phyloP scores from a whole-genome alignment of 2,113 vertebrate species.

The Serinus canaria region DNA sequence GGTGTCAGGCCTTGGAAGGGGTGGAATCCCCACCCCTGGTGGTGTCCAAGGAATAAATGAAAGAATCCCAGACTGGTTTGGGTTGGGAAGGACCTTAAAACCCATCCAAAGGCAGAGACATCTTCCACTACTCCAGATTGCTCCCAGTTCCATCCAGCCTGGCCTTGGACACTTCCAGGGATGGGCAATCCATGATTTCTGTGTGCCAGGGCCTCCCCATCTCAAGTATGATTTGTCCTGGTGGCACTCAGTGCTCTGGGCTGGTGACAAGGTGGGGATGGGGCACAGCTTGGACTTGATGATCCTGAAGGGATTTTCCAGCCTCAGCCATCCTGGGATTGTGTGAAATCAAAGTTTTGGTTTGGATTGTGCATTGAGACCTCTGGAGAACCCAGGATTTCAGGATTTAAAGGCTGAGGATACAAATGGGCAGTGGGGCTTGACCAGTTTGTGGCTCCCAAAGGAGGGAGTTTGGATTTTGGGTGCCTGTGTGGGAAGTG shows the following conservation, averaged over 20 bases:
- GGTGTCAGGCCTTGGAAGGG: not conserved
- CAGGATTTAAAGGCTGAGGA: not conserved
- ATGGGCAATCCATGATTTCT: fast-evolving
- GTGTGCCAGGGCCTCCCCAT: not conserved
- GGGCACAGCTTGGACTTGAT: not conserved
- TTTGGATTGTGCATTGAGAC: too few species aligned
- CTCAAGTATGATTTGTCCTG: not conserved
- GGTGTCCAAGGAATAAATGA: not conserved
- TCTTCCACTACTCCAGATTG: not conserved
- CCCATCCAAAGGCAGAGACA: not conserved
- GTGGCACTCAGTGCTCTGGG: not conserved
- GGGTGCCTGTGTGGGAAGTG: not conserved
- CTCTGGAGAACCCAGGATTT: not conserved
- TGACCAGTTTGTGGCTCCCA: not conserved
- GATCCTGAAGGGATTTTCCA: not conserved
- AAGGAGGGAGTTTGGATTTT: not conserved
- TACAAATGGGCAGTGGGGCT: not conserved
- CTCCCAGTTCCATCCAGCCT: not conserved
- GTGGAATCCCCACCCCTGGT: not conserved
- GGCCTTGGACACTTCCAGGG: not conserved
- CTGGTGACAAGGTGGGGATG: not conserved
- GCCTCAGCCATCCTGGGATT: fast-evolving
- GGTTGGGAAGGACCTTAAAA: not conserved
- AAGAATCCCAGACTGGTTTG: not conserved
- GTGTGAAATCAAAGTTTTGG: not conserved